Evolutionary conservation across 2,888 invertebrate species (phyloP).

Genomic region (Tetragonisca angustula): DNA sequence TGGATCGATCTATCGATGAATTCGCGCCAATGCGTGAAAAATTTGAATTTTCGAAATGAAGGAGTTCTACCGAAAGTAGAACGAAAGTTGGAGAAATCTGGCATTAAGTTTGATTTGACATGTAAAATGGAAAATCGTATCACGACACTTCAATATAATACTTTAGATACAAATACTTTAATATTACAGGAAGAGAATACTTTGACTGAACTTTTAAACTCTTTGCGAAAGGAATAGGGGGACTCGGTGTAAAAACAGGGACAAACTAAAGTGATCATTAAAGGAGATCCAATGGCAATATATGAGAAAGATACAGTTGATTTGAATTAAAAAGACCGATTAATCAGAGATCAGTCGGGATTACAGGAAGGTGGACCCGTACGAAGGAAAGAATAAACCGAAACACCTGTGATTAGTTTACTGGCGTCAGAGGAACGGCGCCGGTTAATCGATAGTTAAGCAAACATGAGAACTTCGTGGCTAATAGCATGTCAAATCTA

Average conservation of each 20-base stretch:
- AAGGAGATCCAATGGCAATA: too few relatives aligned
- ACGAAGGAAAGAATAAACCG: conserved; percentile 20
- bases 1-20: too few relatives aligned
- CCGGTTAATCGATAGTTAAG: conserved; percentile 63
- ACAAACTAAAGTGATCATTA: background rate
- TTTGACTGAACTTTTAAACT: background rate
- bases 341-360: background rate
- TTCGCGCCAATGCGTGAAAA: too few relatives aligned
- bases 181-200: background rate
- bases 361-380: conserved; percentile 15
- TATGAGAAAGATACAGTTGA: background rate
- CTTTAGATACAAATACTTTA: too few relatives aligned
- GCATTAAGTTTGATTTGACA: too few relatives aligned
- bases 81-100: too few relatives aligned
- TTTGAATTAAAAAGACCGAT: background rate
- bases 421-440: conserved; percentile 26
- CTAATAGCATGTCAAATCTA: conserved; percentile 67
- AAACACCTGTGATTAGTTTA: conserved; percentile 49
- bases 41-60: too few relatives aligned
- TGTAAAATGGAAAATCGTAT: too few relatives aligned
- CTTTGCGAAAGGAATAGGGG: background rate
- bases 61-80: too few relatives aligned
- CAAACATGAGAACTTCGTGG: conserved; percentile 65
- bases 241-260: background rate
- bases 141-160: too few relatives aligned